Evolutionary conservation across 2,113 vertebrate genomes (phyloP), one percentile per base, ranked within the genome.

Genomic region (Eupsittula cactorum): DNA sequence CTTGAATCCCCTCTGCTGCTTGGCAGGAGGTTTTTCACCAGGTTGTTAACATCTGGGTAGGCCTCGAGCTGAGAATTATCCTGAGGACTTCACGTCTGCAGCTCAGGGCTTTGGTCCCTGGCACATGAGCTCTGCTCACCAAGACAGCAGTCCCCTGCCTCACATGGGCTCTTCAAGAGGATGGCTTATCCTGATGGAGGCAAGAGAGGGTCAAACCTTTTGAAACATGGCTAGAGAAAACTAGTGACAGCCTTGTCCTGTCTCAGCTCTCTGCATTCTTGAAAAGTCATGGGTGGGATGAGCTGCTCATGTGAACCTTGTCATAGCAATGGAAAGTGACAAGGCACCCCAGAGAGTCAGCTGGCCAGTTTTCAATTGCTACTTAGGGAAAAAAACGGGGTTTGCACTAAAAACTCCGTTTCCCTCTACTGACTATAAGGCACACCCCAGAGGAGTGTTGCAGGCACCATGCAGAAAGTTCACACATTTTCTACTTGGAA

Each of bases 141-240:
- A 1, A 55, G 35, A 81, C 47, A 62, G 21, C 18, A 46, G 25
- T 44, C 11, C 33, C 33, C 33, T 46, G 15, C 28, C 14, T 21
- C 4, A 65, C 2, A 19, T 5, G 7, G 15, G 21, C 7, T 67
- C 17, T 82, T 47, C 1, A 0, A 24, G 3, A 21, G 7, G 7
- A 5, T 67, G 24, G 6, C 20, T 70, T 10, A 59, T 24, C 12
- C 31, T 35, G 50, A 31, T 0, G 3, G 76, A 76, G 21, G n/a
- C 15, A 70, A 65, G 15, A 60, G 42, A 25, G 23, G 6, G 27
- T 52, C 42, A 64, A 59, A 86, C 13, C 31, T 76, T 70, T 64
- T 46, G 35, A 87, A 87, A 76, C 0, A 1, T 18, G 28, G 4
- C 49, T 46, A 62, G 27, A 74, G 29, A 42, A 82, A 35, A 50